A percentile compares a stretch with the other conserved stretches of the same genome.
These are phyloP conservation scores for Melanaphis sacchari DNA, from an alignment of 1,140 invertebrate species.

Conservation along the genomic window DNA sequence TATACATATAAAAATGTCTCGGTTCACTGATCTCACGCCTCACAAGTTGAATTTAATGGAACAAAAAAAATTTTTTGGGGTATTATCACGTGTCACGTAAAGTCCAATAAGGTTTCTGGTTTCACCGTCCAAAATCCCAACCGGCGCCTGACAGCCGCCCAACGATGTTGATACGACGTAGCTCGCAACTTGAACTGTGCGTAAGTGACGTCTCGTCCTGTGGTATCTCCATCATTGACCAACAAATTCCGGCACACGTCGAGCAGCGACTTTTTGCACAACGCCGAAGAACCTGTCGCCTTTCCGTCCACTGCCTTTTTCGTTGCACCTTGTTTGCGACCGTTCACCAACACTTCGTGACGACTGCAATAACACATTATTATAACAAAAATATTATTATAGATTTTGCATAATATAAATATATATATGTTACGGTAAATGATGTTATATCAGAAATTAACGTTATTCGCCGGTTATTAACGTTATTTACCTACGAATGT, in stretches of 20 bases:
- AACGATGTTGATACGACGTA: not conserved
- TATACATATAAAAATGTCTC: too few relatives aligned
- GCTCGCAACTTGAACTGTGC: conserved; percentile 25
- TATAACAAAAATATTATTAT: not conserved
- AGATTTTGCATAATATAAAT: too few relatives aligned
- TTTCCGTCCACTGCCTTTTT: conserved; percentile 72
- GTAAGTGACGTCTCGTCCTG: not conserved
- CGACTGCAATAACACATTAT: conserved; percentile 65
- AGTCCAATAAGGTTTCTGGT: not conserved
- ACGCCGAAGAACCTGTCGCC: not conserved
- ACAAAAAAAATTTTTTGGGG: not conserved
- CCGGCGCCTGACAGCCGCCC: not conserved
- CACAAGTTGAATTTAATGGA: not conserved
- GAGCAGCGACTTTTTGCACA: conserved; percentile 52
- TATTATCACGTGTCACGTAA: not conserved
- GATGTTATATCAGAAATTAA: too few relatives aligned
- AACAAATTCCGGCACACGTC: not conserved
- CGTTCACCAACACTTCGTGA: conserved; percentile 79
- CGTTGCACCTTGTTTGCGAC: conserved; percentile 80
- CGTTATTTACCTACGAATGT: too few relatives aligned
- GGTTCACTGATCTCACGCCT: too few relatives aligned
- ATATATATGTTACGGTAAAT: too few relatives aligned
- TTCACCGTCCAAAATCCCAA: conserved; percentile 55
- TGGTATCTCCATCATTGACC: too few relatives aligned
- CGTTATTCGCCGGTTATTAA: too few relatives aligned